Evolutionary conservation across 2,113 vertebrate species (phyloP), one percentile per base, ranked within the genome.

Genomic region (Sebastes fasciatus): DNA sequence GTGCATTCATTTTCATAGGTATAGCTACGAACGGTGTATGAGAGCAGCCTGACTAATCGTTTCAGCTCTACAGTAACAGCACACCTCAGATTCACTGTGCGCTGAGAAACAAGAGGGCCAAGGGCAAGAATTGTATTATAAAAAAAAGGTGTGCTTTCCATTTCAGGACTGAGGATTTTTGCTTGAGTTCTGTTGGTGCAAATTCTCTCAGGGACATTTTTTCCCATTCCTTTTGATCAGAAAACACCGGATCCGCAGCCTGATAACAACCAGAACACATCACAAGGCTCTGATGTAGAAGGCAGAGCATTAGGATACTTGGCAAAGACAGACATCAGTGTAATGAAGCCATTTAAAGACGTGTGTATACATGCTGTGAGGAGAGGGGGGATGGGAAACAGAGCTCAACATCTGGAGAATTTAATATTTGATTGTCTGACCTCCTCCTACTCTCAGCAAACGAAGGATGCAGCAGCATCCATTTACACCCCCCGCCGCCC

Each of bases 361-460:
- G 26, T 16, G 26, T 48, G 40, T 49, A 13, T 34, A 34, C 6
- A 52, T 14, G 21, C 83, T 14, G 21, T 14, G 45, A 51, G 64
- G 21, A 73, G 60, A 46, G 49, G 63, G 13, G 68, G 58, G 2
- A 4, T 19, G 10, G 45, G 2, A 58, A 68, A 61, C 2, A 21
- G 6, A 71, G 66, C 46, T 34, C 5, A 8, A 2, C 1, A 16
- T 71, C 58, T 66, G 8, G 51, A 75, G 61, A 46, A 54, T 77
- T 83, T 51, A 84, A 86, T 88, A 86, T 90, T 77, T 88, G 63
- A 86, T 83, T 45, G 16, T 79, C 43, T 88, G 74, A 54, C 81
- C 74, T 80, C 55, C 45, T 52, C 67, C 48, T 62, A 2, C 13
- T 73, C 48, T 2, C 21, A 61, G 48, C 48, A 17, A 63, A 62